A percentile compares a stretch with the other conserved stretches of the same genome.
phyloP scores from a whole-genome alignment of 2,113 vertebrate genomes.

The Oostethus manadensis region DNA sequence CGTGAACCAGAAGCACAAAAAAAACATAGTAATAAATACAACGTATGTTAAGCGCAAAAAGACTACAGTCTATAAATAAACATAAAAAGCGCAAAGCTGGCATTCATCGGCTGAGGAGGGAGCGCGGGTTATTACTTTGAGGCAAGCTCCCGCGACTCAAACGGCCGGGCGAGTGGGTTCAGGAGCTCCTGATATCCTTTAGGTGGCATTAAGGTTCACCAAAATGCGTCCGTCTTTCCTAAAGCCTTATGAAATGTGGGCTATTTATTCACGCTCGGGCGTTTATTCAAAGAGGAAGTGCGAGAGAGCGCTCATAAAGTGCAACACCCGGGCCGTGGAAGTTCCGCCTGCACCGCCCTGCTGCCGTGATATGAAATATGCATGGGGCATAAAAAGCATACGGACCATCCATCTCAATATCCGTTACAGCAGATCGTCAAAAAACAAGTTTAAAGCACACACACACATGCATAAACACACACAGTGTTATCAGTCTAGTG shows the following conservation, averaged over 20 bases:
- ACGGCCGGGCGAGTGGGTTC: constrained; percentile 21
- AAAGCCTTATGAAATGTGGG: constrained; percentile 25
- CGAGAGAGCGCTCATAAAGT: constrained; percentile 57
- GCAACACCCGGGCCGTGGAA: constrained; percentile 63
- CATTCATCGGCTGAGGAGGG: constrained; percentile 23
- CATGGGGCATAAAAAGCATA: constrained; percentile 72
- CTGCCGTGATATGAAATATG: constrained; percentile 70
- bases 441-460: constrained; percentile 64
- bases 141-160: constrained; percentile 1
- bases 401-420: constrained; percentile 71
- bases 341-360: constrained; percentile 54
- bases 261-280: constrained; percentile 41
- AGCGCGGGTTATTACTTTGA: constrained; percentile 30
- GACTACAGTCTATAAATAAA: constrained; percentile 24
- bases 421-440: constrained; percentile 60
- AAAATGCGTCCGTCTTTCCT: constrained; percentile 29
- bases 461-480: constrained; percentile 54
- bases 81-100: constrained; percentile 30
- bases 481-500: constrained; percentile 60
- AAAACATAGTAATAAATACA: constrained; percentile 1
- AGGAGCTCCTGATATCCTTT: constrained; percentile 13
- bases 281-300: constrained; percentile 54
- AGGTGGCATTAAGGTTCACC: constrained; percentile 40
- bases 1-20: background rate
- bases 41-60: background rate